phyloP scores from a whole-genome alignment of 2,888 invertebrate genomes.

The Anaspis maculata region DNA sequence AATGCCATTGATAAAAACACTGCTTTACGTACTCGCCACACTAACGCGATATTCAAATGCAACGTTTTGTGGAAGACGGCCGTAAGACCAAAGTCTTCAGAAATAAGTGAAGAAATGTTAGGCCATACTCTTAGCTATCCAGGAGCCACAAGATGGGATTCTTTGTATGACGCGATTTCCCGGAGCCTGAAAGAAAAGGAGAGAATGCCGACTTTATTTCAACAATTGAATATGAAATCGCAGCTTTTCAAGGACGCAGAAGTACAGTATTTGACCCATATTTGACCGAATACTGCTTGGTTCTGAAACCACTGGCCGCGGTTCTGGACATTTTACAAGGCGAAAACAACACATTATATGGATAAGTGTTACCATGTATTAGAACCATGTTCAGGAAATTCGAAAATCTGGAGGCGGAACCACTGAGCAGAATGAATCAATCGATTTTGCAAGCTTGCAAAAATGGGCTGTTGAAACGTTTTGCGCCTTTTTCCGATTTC shows the following conservation, averaged over 20 bases:
- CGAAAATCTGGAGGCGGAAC: too few relatives aligned
- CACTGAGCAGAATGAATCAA: too few relatives aligned
- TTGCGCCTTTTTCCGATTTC: too few relatives aligned
- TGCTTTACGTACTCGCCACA: slow-evolving; percentile 11
- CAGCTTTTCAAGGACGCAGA: neutral
- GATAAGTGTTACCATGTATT: neutral
- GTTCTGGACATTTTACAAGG: slow-evolving; percentile 12
- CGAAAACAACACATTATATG: slow-evolving; percentile 11
- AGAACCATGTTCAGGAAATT: too few relatives aligned
- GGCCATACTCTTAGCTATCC: slow-evolving; percentile 16
- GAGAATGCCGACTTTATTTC: neutral
- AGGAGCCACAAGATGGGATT: slow-evolving; percentile 15
- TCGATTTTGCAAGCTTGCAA: too few relatives aligned
- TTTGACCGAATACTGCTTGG: neutral
- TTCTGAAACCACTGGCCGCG: slow-evolving; percentile 10
- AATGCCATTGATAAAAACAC: slow-evolving; percentile 11
- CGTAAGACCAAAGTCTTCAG: slow-evolving; percentile 15
- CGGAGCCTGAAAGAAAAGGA: slow-evolving; percentile 9
- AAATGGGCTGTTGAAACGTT: too few relatives aligned
- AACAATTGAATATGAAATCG: neutral
- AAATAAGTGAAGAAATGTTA: slow-evolving; percentile 12
- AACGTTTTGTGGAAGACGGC: slow-evolving; percentile 14
- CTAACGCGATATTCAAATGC: slow-evolving; percentile 13
- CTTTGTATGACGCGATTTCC: slow-evolving; percentile 10
- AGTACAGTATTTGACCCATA: neutral